These are phyloP conservation scores for Malthinus seriepunctatus DNA, from an alignment of 2,888 invertebrate genomes.

Conservation along the genomic window DNA sequence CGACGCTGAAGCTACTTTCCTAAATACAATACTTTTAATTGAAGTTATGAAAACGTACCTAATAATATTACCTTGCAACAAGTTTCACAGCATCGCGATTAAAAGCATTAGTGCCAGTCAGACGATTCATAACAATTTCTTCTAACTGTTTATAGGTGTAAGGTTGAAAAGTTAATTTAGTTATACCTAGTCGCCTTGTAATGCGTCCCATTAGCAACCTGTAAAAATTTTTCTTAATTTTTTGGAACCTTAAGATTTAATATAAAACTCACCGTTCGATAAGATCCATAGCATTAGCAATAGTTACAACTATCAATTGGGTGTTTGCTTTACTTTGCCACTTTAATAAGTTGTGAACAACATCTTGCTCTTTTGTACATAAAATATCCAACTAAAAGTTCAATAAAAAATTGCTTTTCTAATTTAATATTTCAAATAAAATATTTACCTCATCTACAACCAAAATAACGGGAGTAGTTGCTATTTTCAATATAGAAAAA, in stretches of 20 bases:
- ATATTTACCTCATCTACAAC: conserved; percentile 85
- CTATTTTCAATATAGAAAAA: conserved; percentile 69
- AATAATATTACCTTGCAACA: conserved; percentile 71
- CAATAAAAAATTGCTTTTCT: not conserved
- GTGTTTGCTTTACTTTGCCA: conserved; percentile 86
- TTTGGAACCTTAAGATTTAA: not conserved
- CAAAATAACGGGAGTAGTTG: conserved; percentile 71
- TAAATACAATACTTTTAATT: conserved; percentile 41
- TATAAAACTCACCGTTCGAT: conserved; percentile 70
- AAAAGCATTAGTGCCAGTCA: conserved; percentile 72
- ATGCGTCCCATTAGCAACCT: conserved; percentile 80
- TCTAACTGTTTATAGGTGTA: conserved; percentile 89
- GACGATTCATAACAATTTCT: conserved; percentile 73
- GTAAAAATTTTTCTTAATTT: conserved; percentile 14
- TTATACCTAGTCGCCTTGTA: conserved; percentile 76
- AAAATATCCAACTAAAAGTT: conserved; percentile 78
- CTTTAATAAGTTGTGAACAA: conserved; percentile 95
- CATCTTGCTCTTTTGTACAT: conserved; percentile 91
- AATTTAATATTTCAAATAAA: conserved; percentile 8
- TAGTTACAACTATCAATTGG: conserved; percentile 86
- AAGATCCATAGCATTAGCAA: conserved; percentile 98
- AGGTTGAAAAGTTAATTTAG: conserved; percentile 90
- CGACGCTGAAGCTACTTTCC: conserved; percentile 94
- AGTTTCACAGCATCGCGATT: conserved; percentile 88
- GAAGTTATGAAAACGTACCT: not conserved